These are phyloP conservation scores for Drosophila vallismaia DNA, from an alignment of 2,888 invertebrate species.

Conservation along the genomic window DNA sequence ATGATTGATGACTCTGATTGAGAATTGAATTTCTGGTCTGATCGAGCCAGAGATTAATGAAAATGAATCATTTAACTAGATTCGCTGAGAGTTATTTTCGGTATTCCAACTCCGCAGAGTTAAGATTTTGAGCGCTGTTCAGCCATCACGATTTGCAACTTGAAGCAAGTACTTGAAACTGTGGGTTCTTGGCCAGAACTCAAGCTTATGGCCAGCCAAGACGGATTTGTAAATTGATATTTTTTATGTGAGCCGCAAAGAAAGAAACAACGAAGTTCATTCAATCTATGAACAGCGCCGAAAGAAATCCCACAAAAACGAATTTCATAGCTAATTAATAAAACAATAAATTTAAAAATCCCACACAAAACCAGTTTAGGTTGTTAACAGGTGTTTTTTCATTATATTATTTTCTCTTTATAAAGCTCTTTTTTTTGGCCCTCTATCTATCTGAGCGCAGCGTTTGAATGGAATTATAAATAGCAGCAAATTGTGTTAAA, in stretches of 20 bases:
- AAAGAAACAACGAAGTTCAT: conserved; percentile 12
- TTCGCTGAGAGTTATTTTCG: conserved; percentile 15
- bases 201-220: not conserved
- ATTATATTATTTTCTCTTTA: conserved; percentile 30
- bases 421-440: conserved; percentile 11
- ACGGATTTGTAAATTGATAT: conserved; percentile 32
- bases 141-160: conserved; percentile 38
- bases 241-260: conserved; percentile 5
- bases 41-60: conserved; percentile 36
- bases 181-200: not conserved
- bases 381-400: conserved; percentile 66
- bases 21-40: conserved; percentile 33
- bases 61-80: conserved; percentile 32
- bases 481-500: conserved; percentile 65
- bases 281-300: not conserved
- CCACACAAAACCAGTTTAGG: conserved; percentile 61
- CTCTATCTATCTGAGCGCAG: conserved; percentile 18
- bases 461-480: conserved; percentile 64
- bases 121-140: conserved; percentile 20
- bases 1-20: conserved; percentile 47
- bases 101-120: conserved; percentile 6
- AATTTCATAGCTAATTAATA: conserved; percentile 61
- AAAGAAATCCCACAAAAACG: conserved; percentile 17
- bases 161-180: conserved; percentile 20
- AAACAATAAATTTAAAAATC: conserved; percentile 34